Evolutionary conservation across 2,797 vertebrate genomes (phyloP).

Genomic region (Gymnothorax reevesii): DNA sequence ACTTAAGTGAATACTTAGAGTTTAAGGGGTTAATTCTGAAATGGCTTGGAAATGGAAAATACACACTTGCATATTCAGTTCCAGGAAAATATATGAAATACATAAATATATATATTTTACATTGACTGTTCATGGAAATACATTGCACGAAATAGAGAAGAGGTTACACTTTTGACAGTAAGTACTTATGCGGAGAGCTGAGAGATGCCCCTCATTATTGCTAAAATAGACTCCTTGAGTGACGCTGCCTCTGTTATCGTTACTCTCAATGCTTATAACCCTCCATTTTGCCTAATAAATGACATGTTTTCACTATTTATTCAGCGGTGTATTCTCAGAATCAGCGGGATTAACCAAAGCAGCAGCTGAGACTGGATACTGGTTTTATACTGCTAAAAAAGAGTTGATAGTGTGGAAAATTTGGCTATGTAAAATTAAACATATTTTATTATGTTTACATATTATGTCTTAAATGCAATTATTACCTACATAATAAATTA

Average conservation of each 20-base stretch:
- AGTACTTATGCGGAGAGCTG: background rate
- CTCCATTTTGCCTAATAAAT: background rate
- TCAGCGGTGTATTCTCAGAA: constrained; percentile 37
- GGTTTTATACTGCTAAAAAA: constrained; percentile 49
- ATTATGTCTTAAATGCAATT: constrained; percentile 42
- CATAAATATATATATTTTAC: constrained; percentile 32
- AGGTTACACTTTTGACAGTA: background rate
- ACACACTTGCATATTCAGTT: constrained; percentile 38
- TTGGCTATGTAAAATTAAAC: constrained; percentile 49
- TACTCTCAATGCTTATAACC: background rate
- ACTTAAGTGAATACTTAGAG: no score
- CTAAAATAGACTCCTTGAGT: background rate
- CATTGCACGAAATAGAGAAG: background rate
- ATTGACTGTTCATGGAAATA: background rate
- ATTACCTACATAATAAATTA: constrained; percentile 43
- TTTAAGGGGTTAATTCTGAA: constrained; percentile 19
- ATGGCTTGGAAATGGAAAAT: constrained; percentile 38
- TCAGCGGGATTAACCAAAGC: constrained; percentile 48
- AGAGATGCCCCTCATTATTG: background rate
- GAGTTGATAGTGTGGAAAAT: constrained; percentile 49
- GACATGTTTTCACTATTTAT: constrained; percentile 43
- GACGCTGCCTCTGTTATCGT: background rate
- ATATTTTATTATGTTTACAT: no score
- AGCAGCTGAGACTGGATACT: constrained; percentile 54
- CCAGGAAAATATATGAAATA: constrained; percentile 24